phyloP scores from a whole-genome alignment of 1,140 invertebrate genomes.

The Zophobas atratus region DNA sequence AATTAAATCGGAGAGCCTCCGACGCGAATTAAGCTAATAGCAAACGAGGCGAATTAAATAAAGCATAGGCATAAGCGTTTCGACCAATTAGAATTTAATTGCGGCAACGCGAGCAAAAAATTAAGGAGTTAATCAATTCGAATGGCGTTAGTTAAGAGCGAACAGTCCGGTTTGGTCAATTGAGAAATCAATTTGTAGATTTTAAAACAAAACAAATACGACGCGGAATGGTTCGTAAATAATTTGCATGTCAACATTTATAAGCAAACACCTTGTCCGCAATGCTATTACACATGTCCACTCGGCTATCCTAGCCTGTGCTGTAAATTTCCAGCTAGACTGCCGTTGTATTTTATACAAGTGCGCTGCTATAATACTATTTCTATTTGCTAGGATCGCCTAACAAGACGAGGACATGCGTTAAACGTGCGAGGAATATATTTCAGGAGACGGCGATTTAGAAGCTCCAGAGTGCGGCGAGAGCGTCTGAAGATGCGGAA shows the following conservation, averaged over 20 bases:
- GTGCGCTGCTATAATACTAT: slow-evolving; percentile 45
- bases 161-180: slow-evolving; percentile 49
- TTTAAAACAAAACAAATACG: slow-evolving; percentile 52
- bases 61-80: slow-evolving; percentile 14
- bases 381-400: slow-evolving; percentile 46
- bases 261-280: slow-evolving; percentile 58
- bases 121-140: slow-evolving; percentile 49
- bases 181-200: slow-evolving; percentile 58
- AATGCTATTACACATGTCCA: slow-evolving; percentile 58
- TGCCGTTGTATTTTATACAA: slow-evolving; percentile 49
- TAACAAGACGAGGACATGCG: slow-evolving; percentile 48
- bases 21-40: slow-evolving; percentile 6
- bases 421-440: slow-evolving; percentile 38
- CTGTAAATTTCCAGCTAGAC: slow-evolving; percentile 55
- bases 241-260: slow-evolving; percentile 59
- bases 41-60: neutral
- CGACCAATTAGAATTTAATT: slow-evolving; percentile 51
- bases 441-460: slow-evolving; percentile 13
- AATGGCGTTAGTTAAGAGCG: slow-evolving; percentile 49
- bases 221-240: slow-evolving; percentile 56
- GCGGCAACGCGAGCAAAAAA: slow-evolving; percentile 5
- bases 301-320: slow-evolving; percentile 52
- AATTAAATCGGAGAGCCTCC: slow-evolving; percentile 12
- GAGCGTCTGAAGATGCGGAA: no score
- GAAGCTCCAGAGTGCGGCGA: neutral